Conservation (phyloP, 2,797 vertebrate species). For the Echiichthys vipera region DNA sequence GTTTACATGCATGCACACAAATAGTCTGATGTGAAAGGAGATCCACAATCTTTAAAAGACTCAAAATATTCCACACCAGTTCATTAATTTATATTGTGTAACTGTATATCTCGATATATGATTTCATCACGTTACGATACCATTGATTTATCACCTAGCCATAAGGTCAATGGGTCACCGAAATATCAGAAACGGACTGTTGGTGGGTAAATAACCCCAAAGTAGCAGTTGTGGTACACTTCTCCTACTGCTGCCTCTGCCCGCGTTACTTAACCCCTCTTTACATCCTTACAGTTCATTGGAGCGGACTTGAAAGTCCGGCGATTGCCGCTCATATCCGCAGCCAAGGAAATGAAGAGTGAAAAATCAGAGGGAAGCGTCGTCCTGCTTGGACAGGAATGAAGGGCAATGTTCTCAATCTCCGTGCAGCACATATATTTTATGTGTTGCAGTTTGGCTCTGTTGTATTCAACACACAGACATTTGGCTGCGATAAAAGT, state of each 20-base stretch:
- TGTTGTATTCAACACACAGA: conserved; percentile 53
- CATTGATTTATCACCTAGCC: too few species aligned
- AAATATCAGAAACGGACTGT: conserved; percentile 33
- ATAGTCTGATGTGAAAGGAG: too few species aligned
- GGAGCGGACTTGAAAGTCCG: conserved; percentile 55
- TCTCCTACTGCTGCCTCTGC: neutral
- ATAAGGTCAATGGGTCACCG: conserved; percentile 39
- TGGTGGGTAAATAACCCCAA: conserved; percentile 14
- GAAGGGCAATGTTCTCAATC: conserved; percentile 30
- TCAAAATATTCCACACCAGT: too few species aligned
- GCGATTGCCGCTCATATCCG: conserved; percentile 44
- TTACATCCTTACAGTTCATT: conserved; percentile 33
- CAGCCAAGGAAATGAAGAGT: conserved; percentile 44
- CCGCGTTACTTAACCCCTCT: conserved; percentile 43
- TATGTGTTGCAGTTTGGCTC: conserved; percentile 33
- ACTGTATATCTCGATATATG: too few species aligned
- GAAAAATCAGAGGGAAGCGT: conserved; percentile 49
- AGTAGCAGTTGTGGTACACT: neutral
- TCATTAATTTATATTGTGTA: too few species aligned
- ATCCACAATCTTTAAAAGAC: too few species aligned
- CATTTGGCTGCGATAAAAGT: conserved; percentile 62
- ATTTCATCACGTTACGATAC: too few species aligned
- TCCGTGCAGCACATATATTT: conserved; percentile 40
- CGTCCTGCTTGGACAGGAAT: conserved; percentile 53
- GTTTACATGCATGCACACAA: too few species aligned